Conservation (phyloP, 2,888 invertebrate genomes). For the Lottia scabra region DNA sequence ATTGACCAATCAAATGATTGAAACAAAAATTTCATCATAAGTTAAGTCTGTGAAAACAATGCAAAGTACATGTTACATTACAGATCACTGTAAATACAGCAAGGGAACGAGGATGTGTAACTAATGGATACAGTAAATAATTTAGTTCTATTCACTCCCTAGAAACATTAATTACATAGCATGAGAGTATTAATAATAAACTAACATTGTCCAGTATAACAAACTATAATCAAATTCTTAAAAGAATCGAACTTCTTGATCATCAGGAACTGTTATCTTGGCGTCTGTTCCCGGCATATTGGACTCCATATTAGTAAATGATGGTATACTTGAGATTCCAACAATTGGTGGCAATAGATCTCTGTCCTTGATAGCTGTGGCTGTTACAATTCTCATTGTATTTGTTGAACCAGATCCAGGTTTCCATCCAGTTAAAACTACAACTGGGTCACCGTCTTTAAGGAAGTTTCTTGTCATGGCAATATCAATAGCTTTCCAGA, state of each 20-base stretch:
- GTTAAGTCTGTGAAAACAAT: no score
- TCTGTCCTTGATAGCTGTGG: conserved; percentile 42
- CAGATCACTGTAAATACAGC: no score
- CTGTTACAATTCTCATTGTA: conserved; percentile 87
- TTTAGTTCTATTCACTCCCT: no score
- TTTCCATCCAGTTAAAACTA: conserved; percentile 86
- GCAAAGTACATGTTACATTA: no score
- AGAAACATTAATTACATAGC: no score
- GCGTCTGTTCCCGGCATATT: background rate
- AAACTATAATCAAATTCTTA: conserved; percentile 6
- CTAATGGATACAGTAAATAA: no score
- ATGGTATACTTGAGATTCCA: conserved; percentile 53
- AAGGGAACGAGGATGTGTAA: no score
- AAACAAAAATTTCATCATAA: no score
- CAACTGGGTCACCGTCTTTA: conserved; percentile 81
- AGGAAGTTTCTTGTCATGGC: conserved; percentile 89
- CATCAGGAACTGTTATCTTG: conserved; percentile 15
- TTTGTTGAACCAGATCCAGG: conserved; percentile 96
- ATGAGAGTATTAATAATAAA: background rate
- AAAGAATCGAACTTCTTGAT: conserved; percentile 40
- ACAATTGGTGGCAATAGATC: conserved; percentile 50
- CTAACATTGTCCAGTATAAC: background rate
- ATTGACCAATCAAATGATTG: no score
- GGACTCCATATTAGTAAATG: conserved; percentile 33
- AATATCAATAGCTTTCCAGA: conserved; percentile 71